These are phyloP conservation scores for Mormyrus iriodes DNA, from an alignment of 2,113 vertebrate genomes.

Conservation along the genomic window DNA sequence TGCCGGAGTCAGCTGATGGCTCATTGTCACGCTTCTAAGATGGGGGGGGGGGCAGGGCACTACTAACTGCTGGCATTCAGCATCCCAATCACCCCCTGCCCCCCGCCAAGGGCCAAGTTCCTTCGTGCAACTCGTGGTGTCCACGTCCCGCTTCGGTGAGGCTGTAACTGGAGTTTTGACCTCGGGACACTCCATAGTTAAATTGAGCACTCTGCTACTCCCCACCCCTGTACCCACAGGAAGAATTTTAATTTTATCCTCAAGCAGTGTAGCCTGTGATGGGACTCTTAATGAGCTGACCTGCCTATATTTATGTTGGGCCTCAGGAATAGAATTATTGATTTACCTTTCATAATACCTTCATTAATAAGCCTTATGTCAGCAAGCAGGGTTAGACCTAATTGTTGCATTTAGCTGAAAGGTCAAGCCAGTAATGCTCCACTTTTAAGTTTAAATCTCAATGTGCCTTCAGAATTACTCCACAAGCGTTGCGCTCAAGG, in stretches of 20 bases:
- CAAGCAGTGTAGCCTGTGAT: background rate
- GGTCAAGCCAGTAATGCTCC: slow-evolving; percentile 48
- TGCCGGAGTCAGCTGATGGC: background rate
- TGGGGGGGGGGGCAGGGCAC: background rate
- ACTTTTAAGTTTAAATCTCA: background rate
- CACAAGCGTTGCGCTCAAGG: too few species aligned
- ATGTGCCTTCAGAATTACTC: background rate
- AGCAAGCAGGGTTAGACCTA: slow-evolving; percentile 44
- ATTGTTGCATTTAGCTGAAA: slow-evolving; percentile 47
- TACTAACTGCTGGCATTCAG: background rate
- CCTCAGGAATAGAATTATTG: slow-evolving; percentile 35
- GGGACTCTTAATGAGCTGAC: background rate
- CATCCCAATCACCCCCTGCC: too few species aligned
- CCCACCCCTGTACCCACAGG: background rate
- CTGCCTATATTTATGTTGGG: background rate
- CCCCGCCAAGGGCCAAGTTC: background rate
- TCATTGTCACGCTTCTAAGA: background rate
- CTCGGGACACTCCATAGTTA: background rate
- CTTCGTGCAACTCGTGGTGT: background rate
- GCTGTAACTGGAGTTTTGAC: background rate
- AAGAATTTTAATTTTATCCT: background rate
- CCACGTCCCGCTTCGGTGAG: background rate
- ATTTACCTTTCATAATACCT: slow-evolving; percentile 56
- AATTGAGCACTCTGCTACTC: background rate
- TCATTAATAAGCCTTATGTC: slow-evolving; percentile 56